phyloP scores from a whole-genome alignment of 2,797 vertebrate genomes.

The Acrocephalus scirpaceus region DNA sequence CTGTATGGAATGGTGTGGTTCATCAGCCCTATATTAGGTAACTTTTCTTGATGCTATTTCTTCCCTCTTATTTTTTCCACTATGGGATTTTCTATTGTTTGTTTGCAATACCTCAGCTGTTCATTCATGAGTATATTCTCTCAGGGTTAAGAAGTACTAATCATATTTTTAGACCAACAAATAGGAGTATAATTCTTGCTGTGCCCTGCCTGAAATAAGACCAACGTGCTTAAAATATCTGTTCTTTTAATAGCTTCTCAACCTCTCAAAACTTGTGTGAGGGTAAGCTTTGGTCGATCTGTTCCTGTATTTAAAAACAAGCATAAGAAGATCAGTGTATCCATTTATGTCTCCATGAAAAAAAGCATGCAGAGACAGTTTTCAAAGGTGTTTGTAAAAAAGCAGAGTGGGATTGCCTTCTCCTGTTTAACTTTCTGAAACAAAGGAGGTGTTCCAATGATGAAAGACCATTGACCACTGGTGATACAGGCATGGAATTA shows the following conservation, averaged over 20 bases:
- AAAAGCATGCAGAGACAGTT: not conserved
- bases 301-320: not conserved
- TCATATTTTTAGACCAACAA: not conserved
- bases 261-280: not conserved
- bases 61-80: not conserved
- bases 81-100: not conserved
- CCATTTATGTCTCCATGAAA: not conserved
- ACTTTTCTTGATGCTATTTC: not conserved
- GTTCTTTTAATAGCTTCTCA: not conserved
- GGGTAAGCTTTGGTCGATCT: not conserved
- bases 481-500: not conserved
- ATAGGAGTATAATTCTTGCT: not conserved
- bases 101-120: not conserved
- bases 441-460: not conserved
- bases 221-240: not conserved
- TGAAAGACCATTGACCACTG: fast-evolving
- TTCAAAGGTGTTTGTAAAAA: not conserved
- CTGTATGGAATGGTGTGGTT: slow-evolving; percentile 99
- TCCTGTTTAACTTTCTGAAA: not conserved
- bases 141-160: not conserved
- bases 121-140: not conserved
- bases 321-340: not conserved
- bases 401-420: not conserved
- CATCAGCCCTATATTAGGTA: slow-evolving; percentile 96
- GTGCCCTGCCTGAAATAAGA: not conserved